Conservation (phyloP, 2,888 invertebrate genomes). For the Epistrophella euchroma region DNA sequence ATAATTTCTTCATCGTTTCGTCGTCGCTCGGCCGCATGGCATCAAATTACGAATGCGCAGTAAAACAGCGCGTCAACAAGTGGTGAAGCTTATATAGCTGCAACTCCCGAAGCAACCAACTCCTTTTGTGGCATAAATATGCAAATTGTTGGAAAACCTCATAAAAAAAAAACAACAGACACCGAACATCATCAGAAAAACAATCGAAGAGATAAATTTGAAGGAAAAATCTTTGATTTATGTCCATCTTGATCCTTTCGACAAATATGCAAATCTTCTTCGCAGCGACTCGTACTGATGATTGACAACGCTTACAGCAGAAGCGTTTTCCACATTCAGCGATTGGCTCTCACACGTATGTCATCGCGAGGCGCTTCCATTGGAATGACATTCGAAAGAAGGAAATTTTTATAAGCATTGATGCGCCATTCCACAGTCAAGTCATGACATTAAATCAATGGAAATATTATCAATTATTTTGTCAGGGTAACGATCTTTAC, state of each 20-base stretch:
- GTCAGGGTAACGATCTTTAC: conserved; percentile 52
- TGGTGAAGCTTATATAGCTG: conserved; percentile 33
- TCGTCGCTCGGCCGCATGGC: conserved; percentile 8
- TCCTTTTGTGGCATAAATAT: conserved; percentile 66
- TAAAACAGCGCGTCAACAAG: conserved; percentile 64
- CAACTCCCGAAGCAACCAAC: conserved; percentile 12
- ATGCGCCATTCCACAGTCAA: conserved; percentile 31
- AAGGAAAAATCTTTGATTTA: conserved; percentile 60
- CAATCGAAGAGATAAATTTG: conserved; percentile 28
- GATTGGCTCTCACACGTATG: conserved; percentile 32
- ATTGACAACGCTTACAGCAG: conserved; percentile 58
- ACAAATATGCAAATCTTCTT: conserved; percentile 72
- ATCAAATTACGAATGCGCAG: conserved; percentile 61
- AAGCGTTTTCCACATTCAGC: conserved; percentile 22
- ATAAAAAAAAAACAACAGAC: conserved; percentile 22
- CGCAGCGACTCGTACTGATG: conserved; percentile 46
- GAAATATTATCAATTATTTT: conserved; percentile 73
- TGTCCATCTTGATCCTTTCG: conserved; percentile 69
- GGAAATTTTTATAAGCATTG: conserved; percentile 29
- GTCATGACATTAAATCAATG: conserved; percentile 64
- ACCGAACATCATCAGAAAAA: conserved; percentile 30
- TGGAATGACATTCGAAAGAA: conserved; percentile 48
- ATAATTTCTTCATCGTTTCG: conserved; percentile 68
- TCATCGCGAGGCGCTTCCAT: conserved; percentile 27
- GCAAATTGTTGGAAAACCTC: conserved; percentile 57